phyloP scores from a whole-genome alignment of 35 echinoderm and acorn worm species.

The Chiridota heheva region DNA sequence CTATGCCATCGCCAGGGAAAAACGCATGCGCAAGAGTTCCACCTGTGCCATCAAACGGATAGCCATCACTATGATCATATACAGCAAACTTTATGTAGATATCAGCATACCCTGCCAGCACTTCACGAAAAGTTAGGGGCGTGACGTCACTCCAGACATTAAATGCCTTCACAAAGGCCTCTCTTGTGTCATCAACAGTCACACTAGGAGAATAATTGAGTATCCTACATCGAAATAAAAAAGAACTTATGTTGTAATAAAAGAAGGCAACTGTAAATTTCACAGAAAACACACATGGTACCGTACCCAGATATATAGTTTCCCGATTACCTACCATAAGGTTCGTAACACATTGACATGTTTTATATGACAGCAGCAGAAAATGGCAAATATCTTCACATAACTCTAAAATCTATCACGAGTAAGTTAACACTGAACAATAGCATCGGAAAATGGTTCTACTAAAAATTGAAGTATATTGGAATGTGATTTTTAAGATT shows the following conservation, averaged over 20 bases:
- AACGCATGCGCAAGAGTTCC: conserved; percentile 92
- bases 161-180: conserved; percentile 65
- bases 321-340: too few species aligned
- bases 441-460: too few species aligned
- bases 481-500: too few species aligned
- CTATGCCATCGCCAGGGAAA: conserved; percentile 71
- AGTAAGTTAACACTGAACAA: too few species aligned
- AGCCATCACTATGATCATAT: conserved; percentile 71
- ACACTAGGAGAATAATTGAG: conserved; percentile 63
- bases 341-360: too few species aligned
- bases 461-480: too few species aligned
- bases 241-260: neutral
- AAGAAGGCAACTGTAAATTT: too few species aligned
- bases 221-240: conserved; percentile 48
- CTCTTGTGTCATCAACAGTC: conserved; percentile 16
- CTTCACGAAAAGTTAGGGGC: conserved; percentile 65
- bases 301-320: too few species aligned
- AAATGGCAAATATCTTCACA: too few species aligned
- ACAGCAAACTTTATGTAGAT: conserved; percentile 73
- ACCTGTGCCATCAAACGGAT: conserved; percentile 81
- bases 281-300: too few species aligned
- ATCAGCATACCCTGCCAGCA: conserved; percentile 49
- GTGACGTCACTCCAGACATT: conserved; percentile 91
- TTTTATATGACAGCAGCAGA: too few species aligned
- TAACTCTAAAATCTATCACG: too few species aligned